These are phyloP conservation scores for Jordanella pulchra DNA, from an alignment of 2,797 vertebrate species.

Conservation along the genomic window DNA sequence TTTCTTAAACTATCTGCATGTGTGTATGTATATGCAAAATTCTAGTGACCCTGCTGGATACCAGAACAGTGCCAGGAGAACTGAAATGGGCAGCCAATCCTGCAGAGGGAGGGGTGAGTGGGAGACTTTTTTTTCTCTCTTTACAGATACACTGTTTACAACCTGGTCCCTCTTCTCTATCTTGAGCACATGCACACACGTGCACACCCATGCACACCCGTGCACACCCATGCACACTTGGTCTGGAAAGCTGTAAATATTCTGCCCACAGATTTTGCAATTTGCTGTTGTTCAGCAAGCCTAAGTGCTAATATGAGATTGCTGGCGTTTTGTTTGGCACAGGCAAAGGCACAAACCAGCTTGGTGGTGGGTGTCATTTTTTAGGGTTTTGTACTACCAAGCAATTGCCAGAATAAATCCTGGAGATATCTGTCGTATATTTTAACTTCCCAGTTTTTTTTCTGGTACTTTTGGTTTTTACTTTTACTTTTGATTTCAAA, in stretches of 20 bases:
- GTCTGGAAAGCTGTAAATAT: slow-evolving; percentile 69
- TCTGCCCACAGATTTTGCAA: slow-evolving; percentile 75
- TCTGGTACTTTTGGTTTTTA: slow-evolving; percentile 37
- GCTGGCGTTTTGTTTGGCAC: slow-evolving; percentile 72
- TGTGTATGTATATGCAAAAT: slow-evolving; percentile 41
- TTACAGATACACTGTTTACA: slow-evolving; percentile 62
- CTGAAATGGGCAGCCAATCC: slow-evolving; percentile 98
- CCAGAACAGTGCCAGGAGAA: slow-evolving; percentile 96
- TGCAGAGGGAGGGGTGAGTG: slow-evolving; percentile 98
- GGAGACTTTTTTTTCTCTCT: slow-evolving; percentile 42
- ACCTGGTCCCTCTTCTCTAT: slow-evolving; percentile 59
- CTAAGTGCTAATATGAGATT: slow-evolving; percentile 75
- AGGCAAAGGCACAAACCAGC: slow-evolving; percentile 64
- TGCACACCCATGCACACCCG: slow-evolving; percentile 19
- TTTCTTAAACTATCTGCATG: slow-evolving; percentile 46
- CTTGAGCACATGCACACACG: slow-evolving; percentile 20
- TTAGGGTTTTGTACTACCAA: slow-evolving; percentile 63
- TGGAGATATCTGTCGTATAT: slow-evolving; percentile 57
- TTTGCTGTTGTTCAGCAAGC: slow-evolving; percentile 71
- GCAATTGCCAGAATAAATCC: slow-evolving; percentile 60
- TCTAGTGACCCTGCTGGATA: slow-evolving; percentile 96
- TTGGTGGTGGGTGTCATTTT: slow-evolving; percentile 76
- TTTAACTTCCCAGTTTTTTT: slow-evolving; percentile 34
- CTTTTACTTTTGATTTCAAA: slow-evolving; percentile 33
- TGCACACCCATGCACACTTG: slow-evolving; percentile 37